Evolutionary conservation across 2,113 vertebrate genomes (phyloP), one percentile per base, ranked within the genome.

Genomic region (Brachirus orientalis): DNA sequence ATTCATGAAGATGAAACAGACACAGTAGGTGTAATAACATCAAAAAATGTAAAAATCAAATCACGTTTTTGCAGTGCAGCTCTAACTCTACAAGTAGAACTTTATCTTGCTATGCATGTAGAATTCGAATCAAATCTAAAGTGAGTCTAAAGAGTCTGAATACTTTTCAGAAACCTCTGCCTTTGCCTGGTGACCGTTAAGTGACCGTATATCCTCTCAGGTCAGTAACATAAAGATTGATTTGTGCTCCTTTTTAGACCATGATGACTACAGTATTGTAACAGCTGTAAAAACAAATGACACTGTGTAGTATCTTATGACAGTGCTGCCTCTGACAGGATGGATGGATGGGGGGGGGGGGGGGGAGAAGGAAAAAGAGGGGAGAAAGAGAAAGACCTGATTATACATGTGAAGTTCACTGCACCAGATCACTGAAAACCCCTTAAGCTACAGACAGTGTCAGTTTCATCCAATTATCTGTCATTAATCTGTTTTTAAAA

Each of bases 231-330:
- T 69, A 22, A 14, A 61, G 10, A 58, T 75, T 53, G 55, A 46
- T 17, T 18, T 18, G 55, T 40, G 33, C 40, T 72, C 60, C 33
- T 17, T 9, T 54, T 77, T 22, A 72, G 75, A 40, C 46, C 3
- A 0, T 7, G 46, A 56, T 65, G 63, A 65, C 11, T 50, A 18
- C 0, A 2, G 20, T 63, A 50, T 11, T 68, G 47, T 58, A 53
- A 20, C 58, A 81, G 69, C 65, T 71, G 41, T 54, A 44, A 81
- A 78, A 86, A 77, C 36, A 76, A 13, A 52, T 28, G 40, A 54
- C 10, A 37, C 22, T 6, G 35, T 12, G 16, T 8, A n/a, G 22
- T 53, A 53, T 36, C 51, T 36, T 36, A 5, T 17, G n/a, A 10
- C 52, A 22, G 9, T 41, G 9, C 7, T 33, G 41, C 17, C 19